A percentile compares a stretch with the other conserved stretches of the same genome.
Evolutionary conservation across 2,888 invertebrate species (phyloP).

Genomic region (Griposia aprilina): DNA sequence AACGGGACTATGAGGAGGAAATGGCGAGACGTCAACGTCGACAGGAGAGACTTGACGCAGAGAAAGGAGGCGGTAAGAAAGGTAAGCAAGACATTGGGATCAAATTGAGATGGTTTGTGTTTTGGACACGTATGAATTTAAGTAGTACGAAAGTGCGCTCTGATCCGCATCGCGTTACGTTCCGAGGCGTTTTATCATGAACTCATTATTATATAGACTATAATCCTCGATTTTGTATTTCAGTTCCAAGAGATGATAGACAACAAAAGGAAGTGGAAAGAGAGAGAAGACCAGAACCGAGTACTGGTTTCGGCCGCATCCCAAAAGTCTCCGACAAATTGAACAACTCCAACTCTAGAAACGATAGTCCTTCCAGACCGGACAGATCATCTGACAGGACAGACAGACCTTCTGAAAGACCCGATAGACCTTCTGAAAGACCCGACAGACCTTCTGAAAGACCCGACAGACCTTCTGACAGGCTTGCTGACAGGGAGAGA

Average conservation of each 20-base stretch:
- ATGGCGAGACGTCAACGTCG: constrained; percentile 91
- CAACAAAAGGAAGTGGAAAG: constrained; percentile 76
- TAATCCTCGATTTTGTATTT: constrained; percentile 56
- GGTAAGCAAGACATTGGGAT: constrained; percentile 66
- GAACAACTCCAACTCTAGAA: constrained; percentile 68
- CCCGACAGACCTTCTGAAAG: constrained; percentile 70
- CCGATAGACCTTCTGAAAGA: constrained; percentile 48
- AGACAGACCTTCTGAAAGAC: constrained; percentile 68
- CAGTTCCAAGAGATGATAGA: constrained; percentile 77
- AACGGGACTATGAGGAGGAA: constrained; percentile 93
- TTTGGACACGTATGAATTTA: not conserved
- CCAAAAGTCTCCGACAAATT: constrained; percentile 88
- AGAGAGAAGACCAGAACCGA: constrained; percentile 79
- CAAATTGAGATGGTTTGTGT: not conserved
- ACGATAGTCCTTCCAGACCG: constrained; percentile 71
- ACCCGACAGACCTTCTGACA: constrained; percentile 54
- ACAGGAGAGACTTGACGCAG: constrained; percentile 83
- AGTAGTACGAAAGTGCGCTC: not conserved
- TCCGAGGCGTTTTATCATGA: constrained; percentile 1
- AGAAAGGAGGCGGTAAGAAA: constrained; percentile 76
- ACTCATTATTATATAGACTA: no score
- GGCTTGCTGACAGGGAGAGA: constrained; percentile 71
- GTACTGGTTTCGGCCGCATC: constrained; percentile 84
- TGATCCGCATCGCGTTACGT: not conserved
- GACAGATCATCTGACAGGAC: constrained; percentile 58